Percentiles rank a stretch among this genome's conserved stretches.
phyloP scores from a whole-genome alignment of 1,140 invertebrate genomes.

The Amyelois transitella region DNA sequence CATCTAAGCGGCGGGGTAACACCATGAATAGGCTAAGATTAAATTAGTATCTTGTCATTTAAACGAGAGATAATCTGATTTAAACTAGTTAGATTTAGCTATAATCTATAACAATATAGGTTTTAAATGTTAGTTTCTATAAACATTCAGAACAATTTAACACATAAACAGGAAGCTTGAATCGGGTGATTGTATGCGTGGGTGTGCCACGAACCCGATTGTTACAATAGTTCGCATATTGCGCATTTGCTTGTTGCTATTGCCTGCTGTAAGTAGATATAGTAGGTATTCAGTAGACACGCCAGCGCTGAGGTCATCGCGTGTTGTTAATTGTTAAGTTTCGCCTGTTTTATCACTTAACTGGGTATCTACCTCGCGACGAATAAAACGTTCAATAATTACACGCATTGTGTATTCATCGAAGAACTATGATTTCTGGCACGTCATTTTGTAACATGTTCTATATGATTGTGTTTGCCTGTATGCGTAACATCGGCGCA shows the following conservation, averaged over 20 bases:
- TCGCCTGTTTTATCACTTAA: constrained; percentile 24
- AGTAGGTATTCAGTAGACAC: constrained; percentile 1
- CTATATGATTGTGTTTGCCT: neutral
- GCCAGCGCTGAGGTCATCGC: constrained; percentile 32
- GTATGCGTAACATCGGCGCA: neutral
- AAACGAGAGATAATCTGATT: neutral
- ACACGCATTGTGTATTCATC: constrained; percentile 7
- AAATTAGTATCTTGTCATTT: neutral
- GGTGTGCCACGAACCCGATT: constrained; percentile 41
- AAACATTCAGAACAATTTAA: constrained; percentile 27
- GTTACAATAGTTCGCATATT: constrained; percentile 41
- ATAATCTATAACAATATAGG: neutral
- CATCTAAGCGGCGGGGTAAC: no score
- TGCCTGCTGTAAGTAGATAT: neutral
- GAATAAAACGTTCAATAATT: constrained; percentile 8
- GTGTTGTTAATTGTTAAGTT: constrained; percentile 32
- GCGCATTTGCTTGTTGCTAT: constrained; percentile 38
- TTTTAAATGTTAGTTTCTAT: constrained; percentile 17
- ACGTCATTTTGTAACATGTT: neutral
- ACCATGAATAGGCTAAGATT: neutral
- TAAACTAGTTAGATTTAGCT: neutral
- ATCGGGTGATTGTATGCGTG: constrained; percentile 45
- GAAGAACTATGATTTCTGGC: neutral
- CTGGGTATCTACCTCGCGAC: neutral
- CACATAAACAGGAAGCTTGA: constrained; percentile 51